Conservation (phyloP, 2,797 vertebrate species). For the Hydrophis major region DNA sequence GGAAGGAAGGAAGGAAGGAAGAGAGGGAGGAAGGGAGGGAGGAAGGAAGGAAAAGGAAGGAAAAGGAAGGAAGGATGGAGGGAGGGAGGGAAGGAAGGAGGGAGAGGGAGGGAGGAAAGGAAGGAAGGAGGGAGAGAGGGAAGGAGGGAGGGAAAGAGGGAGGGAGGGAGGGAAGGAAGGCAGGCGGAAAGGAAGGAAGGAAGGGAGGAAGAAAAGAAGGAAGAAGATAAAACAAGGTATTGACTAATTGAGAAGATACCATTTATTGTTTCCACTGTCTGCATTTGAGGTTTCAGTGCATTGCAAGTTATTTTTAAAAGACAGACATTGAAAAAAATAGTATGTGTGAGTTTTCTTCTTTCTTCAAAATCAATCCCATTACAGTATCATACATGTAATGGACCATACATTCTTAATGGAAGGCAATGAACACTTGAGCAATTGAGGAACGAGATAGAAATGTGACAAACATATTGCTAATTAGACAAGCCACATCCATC, state of each 20-base stretch:
- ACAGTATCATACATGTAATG: constrained; percentile 35
- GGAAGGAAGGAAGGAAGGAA: too few species aligned
- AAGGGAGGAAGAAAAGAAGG: too few species aligned
- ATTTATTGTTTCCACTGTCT: neutral
- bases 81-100: fast-evolving
- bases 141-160: too few species aligned
- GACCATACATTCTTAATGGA: constrained; percentile 42
- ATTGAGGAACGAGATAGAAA: constrained; percentile 29
- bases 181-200: too few species aligned
- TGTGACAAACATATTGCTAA: constrained; percentile 44
- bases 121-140: too few species aligned
- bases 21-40: too few species aligned
- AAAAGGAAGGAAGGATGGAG: too few species aligned
- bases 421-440: constrained; percentile 22
- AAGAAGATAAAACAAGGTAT: neutral
- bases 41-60: too few species aligned
- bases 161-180: too few species aligned
- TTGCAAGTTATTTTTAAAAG: neutral
- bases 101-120: too few species aligned
- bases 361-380: constrained; percentile 21
- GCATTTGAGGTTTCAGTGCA: neutral
- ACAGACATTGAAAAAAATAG: neutral
- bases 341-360: fast-evolving
- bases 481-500: constrained; percentile 42
- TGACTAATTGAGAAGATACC: neutral